Conservation (phyloP, 2,888 invertebrate genomes). For the Brassicogethes aeneus region DNA sequence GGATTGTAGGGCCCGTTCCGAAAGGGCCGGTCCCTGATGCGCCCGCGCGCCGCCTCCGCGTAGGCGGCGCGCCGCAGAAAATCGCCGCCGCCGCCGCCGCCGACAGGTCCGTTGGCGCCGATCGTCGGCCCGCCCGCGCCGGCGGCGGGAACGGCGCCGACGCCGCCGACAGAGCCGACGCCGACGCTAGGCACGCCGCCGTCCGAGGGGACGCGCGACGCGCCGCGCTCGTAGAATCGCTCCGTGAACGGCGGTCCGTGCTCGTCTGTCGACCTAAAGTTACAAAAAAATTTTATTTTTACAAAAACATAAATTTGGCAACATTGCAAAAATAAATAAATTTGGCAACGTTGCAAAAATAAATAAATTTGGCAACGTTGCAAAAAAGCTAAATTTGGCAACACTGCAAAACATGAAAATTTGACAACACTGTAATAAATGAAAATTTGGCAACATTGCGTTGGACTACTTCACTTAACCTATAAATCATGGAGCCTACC, state of each 20-base stretch:
- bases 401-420: too few relatives aligned
- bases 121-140: conserved; percentile 39
- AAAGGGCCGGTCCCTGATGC: conserved; percentile 40
- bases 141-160: conserved; percentile 39
- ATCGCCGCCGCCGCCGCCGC: conserved; percentile 17
- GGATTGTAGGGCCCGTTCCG: conserved; percentile 42
- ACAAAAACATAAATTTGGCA: too few relatives aligned
- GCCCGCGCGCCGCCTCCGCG: conserved; percentile 38
- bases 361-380: too few relatives aligned
- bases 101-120: conserved; percentile 24
- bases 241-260: conserved; percentile 43
- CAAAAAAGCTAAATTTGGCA: too few relatives aligned
- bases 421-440: too few relatives aligned
- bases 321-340: too few relatives aligned
- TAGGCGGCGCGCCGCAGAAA: conserved; percentile 31
- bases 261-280: conserved; percentile 44
- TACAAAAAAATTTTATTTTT: background rate
- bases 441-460: too few relatives aligned
- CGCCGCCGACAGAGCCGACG: conserved; percentile 34
- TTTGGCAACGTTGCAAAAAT: too few relatives aligned
- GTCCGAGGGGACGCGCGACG: conserved; percentile 22
- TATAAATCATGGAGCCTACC: too few relatives aligned
- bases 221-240: conserved; percentile 46
- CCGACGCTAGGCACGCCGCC: conserved; percentile 22
- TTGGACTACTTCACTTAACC: too few relatives aligned